Evolutionary conservation across 2,113 vertebrate species (phyloP), one percentile per base, ranked within the genome.

Genomic region (Paradoxurus hermaphroditus): DNA sequence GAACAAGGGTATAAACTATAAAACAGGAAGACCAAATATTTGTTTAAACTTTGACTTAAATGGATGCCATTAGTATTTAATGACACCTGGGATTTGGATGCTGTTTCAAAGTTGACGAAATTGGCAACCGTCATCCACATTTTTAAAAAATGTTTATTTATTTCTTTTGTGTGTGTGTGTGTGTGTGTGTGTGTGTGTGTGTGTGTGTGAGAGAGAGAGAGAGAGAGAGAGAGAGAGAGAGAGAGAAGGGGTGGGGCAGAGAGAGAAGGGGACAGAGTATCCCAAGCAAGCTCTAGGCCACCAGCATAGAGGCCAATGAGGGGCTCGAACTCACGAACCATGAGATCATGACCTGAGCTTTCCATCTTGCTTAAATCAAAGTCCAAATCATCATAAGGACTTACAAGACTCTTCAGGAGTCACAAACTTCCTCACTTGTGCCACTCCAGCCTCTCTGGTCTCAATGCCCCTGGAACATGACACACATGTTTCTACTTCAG

Each of bases 11-110:
- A 68, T n/a, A 29, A 70, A 56, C 75, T 88, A 88, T 39, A 88
- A 87, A 41, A 72, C 4, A 13, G 16, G 4, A 49, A 82, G 39
- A 73, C 21, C 72, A 93, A 96, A 53, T 86, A n/a, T 41, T 95
- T 96, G 62, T 75, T 96, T 84, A 92, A 93, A 84, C 21, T 51
- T 86, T 39, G 49, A 41, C 31, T 96, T 84, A 94, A 72, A 49
- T 82, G 63, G 23, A 77, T n/a, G 65, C 44, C 8, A 44, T 44
- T 72, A 78, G 36, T 49, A 29, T 0, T 56, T 51, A 73, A 79
- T 51, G 65, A 56, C 8, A 51, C 8, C 16, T 46, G 29, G 14
- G 25, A 51, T 86, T 59, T 49, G 41, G 78, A 65, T n/a, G 19
- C 21, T 65, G 14, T 39, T 84, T 91, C 16, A 46, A 18, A n/a